Evolutionary conservation across 1,140 invertebrate genomes (phyloP), one percentile per base, ranked within the genome.

Genomic region (Dysdera silvatica): DNA sequence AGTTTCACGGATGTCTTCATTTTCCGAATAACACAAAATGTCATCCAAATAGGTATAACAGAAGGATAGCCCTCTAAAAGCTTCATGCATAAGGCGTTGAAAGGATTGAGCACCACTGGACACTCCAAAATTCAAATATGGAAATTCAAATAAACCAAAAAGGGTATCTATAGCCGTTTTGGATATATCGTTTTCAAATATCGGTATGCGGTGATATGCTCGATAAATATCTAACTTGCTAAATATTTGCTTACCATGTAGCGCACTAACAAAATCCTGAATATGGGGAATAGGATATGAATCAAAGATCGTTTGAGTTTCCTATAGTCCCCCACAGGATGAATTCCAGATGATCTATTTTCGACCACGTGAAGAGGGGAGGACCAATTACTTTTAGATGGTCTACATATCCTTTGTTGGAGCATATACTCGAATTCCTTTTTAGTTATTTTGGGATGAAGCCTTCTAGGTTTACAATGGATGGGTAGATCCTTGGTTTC

Each of bases 311-410:
- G 68, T 71, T 72, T 72, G 4, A 72, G 47, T 10, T 12, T 28
- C 40, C 66, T 53, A 54, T 70, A 72, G 40, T 72, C 69, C 4
- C 70, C 68, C 29, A 54, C 56, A 18, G 59, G 52, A 10, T 69
- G n/a, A 48, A 40, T 63, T 16, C 60, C 33, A 16, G 58, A 65
- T 45, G 29, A 24, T 45, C 55, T 59, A 45, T 72, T 72, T 6
- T 52, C 32, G 4, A 71, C 60, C 26, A 72, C 33, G 23, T 68
- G 66, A 14, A 70, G 49, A 14, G 71, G 71, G 56, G 6, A 75
- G 12, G 77, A 68, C 77, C 78, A 81, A 28, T 73, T 52, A 55
- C 70, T 71, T 14, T 71, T 71, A 0, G 74, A 75, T 0, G 67
- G 72, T 18, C 72, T 65, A 31, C 70, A 68, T n/a, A 74, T 72